These are phyloP conservation scores for Cyclura pinguis DNA, from an alignment of 2,797 vertebrate genomes.

Conservation along the genomic window DNA sequence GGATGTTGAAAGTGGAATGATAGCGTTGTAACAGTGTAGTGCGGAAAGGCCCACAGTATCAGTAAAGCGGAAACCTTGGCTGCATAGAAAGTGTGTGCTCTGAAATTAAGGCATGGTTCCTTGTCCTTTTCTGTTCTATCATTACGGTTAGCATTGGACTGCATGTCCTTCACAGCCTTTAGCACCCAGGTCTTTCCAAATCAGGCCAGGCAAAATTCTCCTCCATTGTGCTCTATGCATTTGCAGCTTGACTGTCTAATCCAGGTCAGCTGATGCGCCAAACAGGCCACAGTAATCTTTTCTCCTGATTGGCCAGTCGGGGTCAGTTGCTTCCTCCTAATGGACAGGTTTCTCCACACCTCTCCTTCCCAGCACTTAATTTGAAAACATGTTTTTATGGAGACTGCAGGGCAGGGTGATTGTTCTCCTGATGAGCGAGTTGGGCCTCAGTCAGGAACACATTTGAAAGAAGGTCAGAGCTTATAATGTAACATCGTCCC, in stretches of 20 bases:
- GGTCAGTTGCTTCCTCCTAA: no score
- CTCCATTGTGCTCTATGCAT: no score
- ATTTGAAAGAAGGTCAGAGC: background rate
- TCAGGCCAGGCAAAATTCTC: background rate
- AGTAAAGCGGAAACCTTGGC: no score
- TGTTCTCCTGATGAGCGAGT: background rate
- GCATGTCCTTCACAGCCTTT: background rate
- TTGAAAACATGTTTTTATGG: background rate
- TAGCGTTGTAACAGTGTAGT: no score
- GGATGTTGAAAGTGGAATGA: no score
- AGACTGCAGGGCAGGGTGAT: fast-evolving
- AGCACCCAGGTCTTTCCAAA: background rate
- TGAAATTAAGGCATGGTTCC: background rate
- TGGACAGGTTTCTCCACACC: background rate
- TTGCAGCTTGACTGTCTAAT: background rate
- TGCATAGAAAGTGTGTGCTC: no score
- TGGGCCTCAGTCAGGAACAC: background rate
- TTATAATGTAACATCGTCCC: background rate
- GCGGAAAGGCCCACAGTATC: no score
- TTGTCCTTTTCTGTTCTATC: background rate
- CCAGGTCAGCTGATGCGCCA: background rate
- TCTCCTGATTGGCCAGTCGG: background rate
- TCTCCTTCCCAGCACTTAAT: no score
- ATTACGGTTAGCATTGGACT: background rate
- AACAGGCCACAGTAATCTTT: background rate